These are phyloP conservation scores for Nothocercus nigrocapillus DNA, from an alignment of 2,113 vertebrate genomes.

Conservation along the genomic window DNA sequence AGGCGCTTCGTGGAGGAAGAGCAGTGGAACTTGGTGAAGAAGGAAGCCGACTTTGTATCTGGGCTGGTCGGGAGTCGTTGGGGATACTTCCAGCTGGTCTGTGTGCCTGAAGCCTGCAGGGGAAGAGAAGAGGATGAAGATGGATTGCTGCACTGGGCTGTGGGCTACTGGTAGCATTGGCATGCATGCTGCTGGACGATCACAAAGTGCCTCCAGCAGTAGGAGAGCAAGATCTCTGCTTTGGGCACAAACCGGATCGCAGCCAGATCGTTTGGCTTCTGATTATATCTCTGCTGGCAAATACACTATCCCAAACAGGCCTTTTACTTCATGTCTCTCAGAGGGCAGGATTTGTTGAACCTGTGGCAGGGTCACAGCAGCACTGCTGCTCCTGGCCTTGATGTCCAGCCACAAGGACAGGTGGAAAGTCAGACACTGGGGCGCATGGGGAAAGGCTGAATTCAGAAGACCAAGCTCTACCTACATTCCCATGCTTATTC, in stretches of 20 bases:
- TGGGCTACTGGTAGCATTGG: not conserved
- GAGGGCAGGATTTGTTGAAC: not conserved
- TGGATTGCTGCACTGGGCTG: not conserved
- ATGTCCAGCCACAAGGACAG: not conserved
- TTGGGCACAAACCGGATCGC: not conserved
- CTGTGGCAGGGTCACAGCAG: not conserved
- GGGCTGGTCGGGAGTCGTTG: slow-evolving; percentile 64
- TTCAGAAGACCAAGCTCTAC: not conserved
- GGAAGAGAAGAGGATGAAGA: not conserved
- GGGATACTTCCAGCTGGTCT: slow-evolving; percentile 65
- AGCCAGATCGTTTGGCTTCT: not conserved
- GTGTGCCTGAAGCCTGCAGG: slow-evolving; percentile 78
- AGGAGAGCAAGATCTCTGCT: not conserved
- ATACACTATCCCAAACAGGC: not conserved
- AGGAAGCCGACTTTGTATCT: slow-evolving; percentile 54
- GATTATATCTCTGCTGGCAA: not conserved
- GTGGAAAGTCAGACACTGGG: not conserved
- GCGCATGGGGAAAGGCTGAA: not conserved
- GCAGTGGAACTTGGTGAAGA: slow-evolving; percentile 49
- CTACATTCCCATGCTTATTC: not conserved
- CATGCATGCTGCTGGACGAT: not conserved
- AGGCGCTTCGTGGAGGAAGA: slow-evolving; percentile 73
- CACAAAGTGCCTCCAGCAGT: not conserved
- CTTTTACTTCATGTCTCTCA: not conserved
- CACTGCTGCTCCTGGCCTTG: not conserved